Evolutionary conservation across 1,140 invertebrate genomes (phyloP), one percentile per base, ranked within the genome.

Genomic region (Trypoxylus dichotomus): DNA sequence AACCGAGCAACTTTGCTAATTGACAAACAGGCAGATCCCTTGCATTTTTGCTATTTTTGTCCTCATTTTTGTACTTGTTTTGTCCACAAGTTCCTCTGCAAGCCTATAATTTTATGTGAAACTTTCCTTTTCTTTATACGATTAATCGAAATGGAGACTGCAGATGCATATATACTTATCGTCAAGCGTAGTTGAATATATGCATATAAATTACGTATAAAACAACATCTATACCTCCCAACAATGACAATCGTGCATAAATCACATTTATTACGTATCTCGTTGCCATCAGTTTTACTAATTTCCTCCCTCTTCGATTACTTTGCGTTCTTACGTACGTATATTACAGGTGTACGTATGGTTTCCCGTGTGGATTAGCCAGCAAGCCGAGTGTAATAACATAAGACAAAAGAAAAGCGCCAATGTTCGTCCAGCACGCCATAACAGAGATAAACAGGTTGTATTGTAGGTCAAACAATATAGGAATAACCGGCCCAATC

Each of bases 391-490:
- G 11, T 15, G 21, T 68, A 68, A 68, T 68, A 27, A 7, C 24
- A 24, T 24, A 24, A 27, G 24, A 68, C 60, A 68, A 68, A 68
- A 68, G 60, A 68, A 68, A 68, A 68, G 24, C 60, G 60, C 27
- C 19, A 68, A 68, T 68, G 60, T 24, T 27, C 60, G 60, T 68
- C 60, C 27, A 68, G 60, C 24, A 2, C 60, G 24, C 47, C 60
- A 68, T 27, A 68, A 68, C 60, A 68, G 60, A 68, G 19, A 68
- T 24, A 27, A 68, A 25, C 60, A 68, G 60, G 60, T 68, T 68
- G 60, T 68, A 68, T 68, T 68, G 60, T 68, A 68, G 60, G 60
- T 68, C 60, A 68, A 68, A 68, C 60, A 68, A 68, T 68, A 68
- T 68, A 29, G 0, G 60, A 68, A 68, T 29, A 68, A 10, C 60